Conservation (phyloP, 2,113 vertebrate genomes). For the Amblyopsis rosae region DNA sequence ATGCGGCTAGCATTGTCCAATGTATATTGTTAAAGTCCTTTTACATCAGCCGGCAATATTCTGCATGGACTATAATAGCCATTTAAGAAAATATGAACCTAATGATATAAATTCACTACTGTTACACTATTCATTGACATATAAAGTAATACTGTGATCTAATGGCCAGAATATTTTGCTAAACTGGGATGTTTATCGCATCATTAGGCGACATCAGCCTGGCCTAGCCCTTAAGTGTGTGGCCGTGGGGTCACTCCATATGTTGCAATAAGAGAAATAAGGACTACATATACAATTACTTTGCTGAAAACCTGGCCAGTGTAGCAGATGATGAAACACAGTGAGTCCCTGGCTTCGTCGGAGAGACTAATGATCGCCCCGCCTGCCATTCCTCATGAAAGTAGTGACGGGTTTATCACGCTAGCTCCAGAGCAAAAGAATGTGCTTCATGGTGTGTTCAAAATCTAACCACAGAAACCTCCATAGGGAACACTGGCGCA, state of each 20-base stretch:
- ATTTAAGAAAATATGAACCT: conserved; percentile 55
- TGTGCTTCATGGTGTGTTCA: conserved; percentile 65
- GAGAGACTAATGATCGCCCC: conserved; percentile 68
- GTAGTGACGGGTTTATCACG: conserved; percentile 76
- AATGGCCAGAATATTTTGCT: conserved; percentile 68
- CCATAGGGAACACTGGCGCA: conserved; percentile 5
- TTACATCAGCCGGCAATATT: conserved; percentile 29
- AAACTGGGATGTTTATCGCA: conserved; percentile 69
- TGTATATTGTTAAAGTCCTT: conserved; percentile 29
- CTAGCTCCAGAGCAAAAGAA: conserved; percentile 63
- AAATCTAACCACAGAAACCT: conserved; percentile 49
- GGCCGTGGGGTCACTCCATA: conserved; percentile 62
- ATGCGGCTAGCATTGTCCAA: conserved; percentile 24
- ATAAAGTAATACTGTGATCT: conserved; percentile 55
- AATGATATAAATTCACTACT: conserved; percentile 56
- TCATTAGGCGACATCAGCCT: conserved; percentile 63
- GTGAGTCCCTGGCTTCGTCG: conserved; percentile 55
- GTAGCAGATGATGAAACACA: conserved; percentile 66
- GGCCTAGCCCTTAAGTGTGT: conserved; percentile 53
- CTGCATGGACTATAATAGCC: conserved; percentile 27
- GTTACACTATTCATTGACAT: conserved; percentile 55
- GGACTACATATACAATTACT: conserved; percentile 63
- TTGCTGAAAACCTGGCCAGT: conserved; percentile 66
- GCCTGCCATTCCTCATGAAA: conserved; percentile 68
- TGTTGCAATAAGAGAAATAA: conserved; percentile 56